Evolutionary conservation across 2,888 invertebrate species (phyloP), one percentile per base, ranked within the genome.

Genomic region (Harmothoe impar): DNA sequence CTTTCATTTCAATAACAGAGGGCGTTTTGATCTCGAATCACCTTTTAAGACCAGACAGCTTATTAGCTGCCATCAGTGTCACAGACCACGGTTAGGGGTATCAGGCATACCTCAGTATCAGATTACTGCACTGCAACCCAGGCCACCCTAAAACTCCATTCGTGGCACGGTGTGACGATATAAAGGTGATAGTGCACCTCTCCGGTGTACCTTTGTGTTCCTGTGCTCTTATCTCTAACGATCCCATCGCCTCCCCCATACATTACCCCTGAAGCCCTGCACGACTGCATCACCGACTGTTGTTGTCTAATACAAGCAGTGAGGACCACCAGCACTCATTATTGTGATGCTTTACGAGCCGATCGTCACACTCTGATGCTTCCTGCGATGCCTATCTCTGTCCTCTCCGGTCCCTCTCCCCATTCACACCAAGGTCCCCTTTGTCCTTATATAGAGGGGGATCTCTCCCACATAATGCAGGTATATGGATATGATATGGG

Each of bases 251-350:
- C 43, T 62, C 62, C 15, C n/a, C 23, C 62, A 62, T 20, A n/a
- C 62, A 62, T 62, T 62, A 62, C n/a, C 23, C 7, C 62, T 20
- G 62, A 5, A 62, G 43, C 43, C 43, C 43, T n/a, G 62, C 62
- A 62, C n/a, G n/a, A n/a, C n/a, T 62, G 54, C 54, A 52, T n/a
- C n/a, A n/a, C n/a, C 54, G 54, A 17, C 54, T 17, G 17, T 52
- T 52, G 62, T 62, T 62, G 62, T 62, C n/a, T 62, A 62, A 62
- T n/a, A 62, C 62, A 62, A n/a, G 62, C 62, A 62, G 43, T 5
- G 15, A 3, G n/a, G 62, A 62, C 62, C 62, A 62, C 62, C 62
- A 62, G 3, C 23, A n/a, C 62, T 62, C 62, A 62, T 62, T 62
- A 62, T n/a, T 62, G 62, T n/a, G 20, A 62, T 62, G 62, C 23